Evolutionary conservation across 1,140 invertebrate species (phyloP), one percentile per base, ranked within the genome.

Genomic region (Penaeus japonicus): DNA sequence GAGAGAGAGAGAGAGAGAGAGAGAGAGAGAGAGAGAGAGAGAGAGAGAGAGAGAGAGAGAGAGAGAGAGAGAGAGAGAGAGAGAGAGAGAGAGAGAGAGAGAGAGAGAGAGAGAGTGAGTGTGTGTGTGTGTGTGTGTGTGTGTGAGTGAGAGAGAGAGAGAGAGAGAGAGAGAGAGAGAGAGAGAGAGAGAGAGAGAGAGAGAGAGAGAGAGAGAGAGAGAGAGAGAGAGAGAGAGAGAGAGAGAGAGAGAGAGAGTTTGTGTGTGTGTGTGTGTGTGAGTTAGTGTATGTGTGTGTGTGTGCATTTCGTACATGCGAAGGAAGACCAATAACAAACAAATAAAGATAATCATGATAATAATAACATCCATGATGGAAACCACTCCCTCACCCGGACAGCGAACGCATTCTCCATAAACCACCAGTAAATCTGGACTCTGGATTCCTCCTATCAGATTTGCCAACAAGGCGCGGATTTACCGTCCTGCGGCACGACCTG

Each of bases 381-480:
- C 1, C 0, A 7, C 47, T 15, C 47, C 47, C 10, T 47, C 47
- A 7, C 47, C 47, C 5, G 47, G 47, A 1, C 47, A 47, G 47
- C 10, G 47, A 47, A 47, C 10, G 47, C 47, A 47, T 15, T 47
- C 47, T 47, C 15, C 47, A 47, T 53, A 79, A 22, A 53, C 39
- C 39, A 15, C 30, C 77, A 39, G 39, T 12, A 47, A 53, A 53
- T 39, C 39, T 20, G 18, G 77, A 39, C 18, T 10, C 18, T 35
- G 20, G 47, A 24, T 53, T n/a, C 22, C 15, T 24, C 77, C 30
- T 79, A 79, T 79, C 77, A 53, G 77, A 79, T 79, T n/a, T 17
- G 53, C 77, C 32, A 79, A 79, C 77, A 79, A 79, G 77, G 54
- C 77, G 77, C 20, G 22, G 75, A 79, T 79, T 79, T 53, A 79